These are phyloP conservation scores for honey bee (Apis mellifera) DNA, from an alignment of 1,140 invertebrate genomes.

Conservation along the genomic window DNA sequence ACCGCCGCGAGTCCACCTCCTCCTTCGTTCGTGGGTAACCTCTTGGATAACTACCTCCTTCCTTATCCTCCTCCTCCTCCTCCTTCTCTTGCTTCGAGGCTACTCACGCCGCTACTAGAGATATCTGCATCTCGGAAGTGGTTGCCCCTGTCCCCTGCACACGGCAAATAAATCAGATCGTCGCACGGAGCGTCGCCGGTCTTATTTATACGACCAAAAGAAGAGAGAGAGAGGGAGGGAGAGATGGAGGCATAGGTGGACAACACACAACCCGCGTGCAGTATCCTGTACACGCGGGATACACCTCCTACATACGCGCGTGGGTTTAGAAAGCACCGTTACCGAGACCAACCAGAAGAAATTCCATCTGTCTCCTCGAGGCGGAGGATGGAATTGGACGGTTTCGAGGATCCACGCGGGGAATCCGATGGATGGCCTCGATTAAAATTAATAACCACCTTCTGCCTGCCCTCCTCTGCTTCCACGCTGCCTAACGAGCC, in stretches of 20 bases:
- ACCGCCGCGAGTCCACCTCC: constrained; percentile 59
- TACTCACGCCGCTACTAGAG: constrained; percentile 45
- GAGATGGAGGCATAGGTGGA: not conserved
- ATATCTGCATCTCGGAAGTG: constrained; percentile 69
- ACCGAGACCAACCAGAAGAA: constrained; percentile 39
- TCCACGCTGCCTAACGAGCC: constrained; percentile 60
- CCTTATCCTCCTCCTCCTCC: not conserved
- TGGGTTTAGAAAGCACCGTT: constrained; percentile 64
- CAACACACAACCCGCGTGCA: not conserved
- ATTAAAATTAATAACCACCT: constrained; percentile 63
- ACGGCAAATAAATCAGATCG: constrained; percentile 51
- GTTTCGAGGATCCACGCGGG: constrained; percentile 28
- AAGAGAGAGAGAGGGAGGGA: not conserved
- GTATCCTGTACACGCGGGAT: not conserved
- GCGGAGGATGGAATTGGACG: constrained; percentile 64
- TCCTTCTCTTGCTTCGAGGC: constrained; percentile 8
- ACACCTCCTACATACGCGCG: constrained; percentile 52
- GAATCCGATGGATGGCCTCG: constrained; percentile 20
- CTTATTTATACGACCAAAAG: constrained; percentile 16
- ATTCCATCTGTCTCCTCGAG: constrained; percentile 46
- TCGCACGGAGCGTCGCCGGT: constrained; percentile 10
- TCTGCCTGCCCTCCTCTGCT: constrained; percentile 21
- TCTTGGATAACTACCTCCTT: constrained; percentile 40
- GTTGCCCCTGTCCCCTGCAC: constrained; percentile 25
- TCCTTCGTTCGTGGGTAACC: constrained; percentile 56